These are phyloP conservation scores for Palythoa grandis DNA, from an alignment of 92 coral and sea anemone genomes.

Conservation along the genomic window DNA sequence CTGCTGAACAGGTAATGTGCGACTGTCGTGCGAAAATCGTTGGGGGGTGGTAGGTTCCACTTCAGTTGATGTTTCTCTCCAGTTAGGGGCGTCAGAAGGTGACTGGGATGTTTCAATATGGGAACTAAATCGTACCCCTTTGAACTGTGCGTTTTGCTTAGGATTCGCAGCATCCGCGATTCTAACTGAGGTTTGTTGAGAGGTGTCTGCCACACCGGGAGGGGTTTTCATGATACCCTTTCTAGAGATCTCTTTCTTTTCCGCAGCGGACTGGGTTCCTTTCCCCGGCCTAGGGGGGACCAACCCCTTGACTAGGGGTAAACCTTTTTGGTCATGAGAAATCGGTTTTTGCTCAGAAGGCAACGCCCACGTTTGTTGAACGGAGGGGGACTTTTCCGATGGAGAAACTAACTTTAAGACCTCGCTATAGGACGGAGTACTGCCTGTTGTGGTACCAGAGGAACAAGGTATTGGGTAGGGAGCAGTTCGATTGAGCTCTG, in stretches of 20 bases:
- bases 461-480: slow-evolving; percentile 34
- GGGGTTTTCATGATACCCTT: background rate
- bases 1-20: background rate
- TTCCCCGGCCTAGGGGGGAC: slow-evolving; percentile 15
- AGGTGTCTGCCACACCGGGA: background rate
- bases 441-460: background rate
- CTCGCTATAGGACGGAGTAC: slow-evolving; percentile 27
- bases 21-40: background rate
- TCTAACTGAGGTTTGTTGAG: background rate
- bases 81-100: slow-evolving; percentile 5
- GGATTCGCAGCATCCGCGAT: background rate
- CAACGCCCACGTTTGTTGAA: slow-evolving; percentile 9
- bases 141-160: slow-evolving; percentile 22
- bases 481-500: background rate
- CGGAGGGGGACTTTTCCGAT: slow-evolving; percentile 2
- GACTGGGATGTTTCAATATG: slow-evolving; percentile 5
- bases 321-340: slow-evolving; percentile 7
- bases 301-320: background rate
- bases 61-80: slow-evolving; percentile 3
- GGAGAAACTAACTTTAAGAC: slow-evolving; percentile 28
- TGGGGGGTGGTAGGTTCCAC: background rate
- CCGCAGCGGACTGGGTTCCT: background rate
- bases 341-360: slow-evolving; percentile 18
- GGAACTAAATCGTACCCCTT: slow-evolving; percentile 36
- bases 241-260: slow-evolving; percentile 14